Base-by-base conservation (phyloP, 2,113 vertebrate species). In the Struthio camelus region DNA sequence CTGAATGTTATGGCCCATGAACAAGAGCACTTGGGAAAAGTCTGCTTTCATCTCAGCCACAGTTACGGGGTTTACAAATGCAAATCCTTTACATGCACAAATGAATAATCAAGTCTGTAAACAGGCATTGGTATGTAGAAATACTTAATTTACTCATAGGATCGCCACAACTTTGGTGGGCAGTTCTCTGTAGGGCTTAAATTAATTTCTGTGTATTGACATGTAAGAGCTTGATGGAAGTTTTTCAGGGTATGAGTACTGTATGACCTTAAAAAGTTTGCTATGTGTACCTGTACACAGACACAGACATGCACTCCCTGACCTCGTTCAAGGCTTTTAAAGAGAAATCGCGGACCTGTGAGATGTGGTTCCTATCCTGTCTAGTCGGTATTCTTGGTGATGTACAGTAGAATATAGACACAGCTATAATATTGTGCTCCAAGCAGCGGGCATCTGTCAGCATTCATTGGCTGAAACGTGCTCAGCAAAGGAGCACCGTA, bases 1-100 rank as follows among this genome's bases (percentile, higher is more conserved):
- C 34, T 2, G 42, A 91, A 94, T 79, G 81, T 36, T 14, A 46
- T 30, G 78, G 87, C 67, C 78, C 30, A 69, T 80, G 80, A 92
- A 94, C 78, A 89, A 89, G 19, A 80, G 10, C 27, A 50, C 22
- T 54, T 64, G 28, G 25, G 25, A 50, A 78, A 93, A 28, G 32
- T 64, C 32, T 67, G 36, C 30, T 40, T 91, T 78, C 18, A 22
- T 73, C 80, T 44, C 44, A 89, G 67, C 38, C 64, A 42, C 25
- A 80, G 50, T 9, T 44, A 23, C 51, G 36, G 48, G 46, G 81
- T 5, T 42, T 62, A 53, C 17, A 70, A 30, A 7, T 85, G 44
- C n/a, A 59, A 85, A 82, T 54, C 2, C 34, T 58, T 84, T 86
- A 56, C 0, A 0, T 40, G 34, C 19, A 79, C 56, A 84, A 64